Base-by-base conservation (phyloP, 2,797 vertebrate genomes). In the Discoglossus pictus region DNA sequence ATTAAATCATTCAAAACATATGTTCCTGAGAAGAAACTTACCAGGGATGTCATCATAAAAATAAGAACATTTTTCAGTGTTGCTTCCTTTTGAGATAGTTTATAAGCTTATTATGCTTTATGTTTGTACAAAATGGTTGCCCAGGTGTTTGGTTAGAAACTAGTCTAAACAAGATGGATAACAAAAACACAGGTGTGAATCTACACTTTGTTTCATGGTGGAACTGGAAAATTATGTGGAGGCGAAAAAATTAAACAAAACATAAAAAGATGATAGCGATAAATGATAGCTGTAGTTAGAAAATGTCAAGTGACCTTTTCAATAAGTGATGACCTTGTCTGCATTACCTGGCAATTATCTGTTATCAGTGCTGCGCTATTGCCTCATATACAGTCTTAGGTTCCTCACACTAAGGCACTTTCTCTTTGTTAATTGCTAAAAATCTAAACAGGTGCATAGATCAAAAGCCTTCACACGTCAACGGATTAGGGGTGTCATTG, bases 361-460 rank as follows among this genome's bases (percentile, higher is more conserved):
- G 7, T 20, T 34, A 48, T 21, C 16, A 8, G 52, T n/a, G 20
- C 27, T 31, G 4, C 8, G 27, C 27, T 31, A 31, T 61, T 20
- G 21, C 34, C 31, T 38, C 44, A 38, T 10, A n/a, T 23, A 10
- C n/a, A 15, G 21, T 31, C 34, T n/a, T n/a, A n/a, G n/a, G n/a
- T n/a, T n/a, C n/a, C n/a, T n/a, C n/a, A 39, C 36, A 24, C 21
- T 25, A 34, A 7, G 27, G 13, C 5, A 36, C 18, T 10, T 20
- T 21, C 15, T 17, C 16, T 4, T 4, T 16, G 3, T 4, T 44
- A 12, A 59, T 16, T 5, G n/a, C 40, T 4, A 11, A 43, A 1
- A 50, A 47, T 39, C 20, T 16, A 13, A n/a, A 34, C 59, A 39
- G 44, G 59, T 61, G 59, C 20, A 7, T 4, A 39, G 10, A 50